Percentiles rank a stretch among this genome's conserved stretches.
These are phyloP conservation scores for Pongo abelii DNA, from an alignment of 2,113 vertebrate genomes.

Conservation along the genomic window DNA sequence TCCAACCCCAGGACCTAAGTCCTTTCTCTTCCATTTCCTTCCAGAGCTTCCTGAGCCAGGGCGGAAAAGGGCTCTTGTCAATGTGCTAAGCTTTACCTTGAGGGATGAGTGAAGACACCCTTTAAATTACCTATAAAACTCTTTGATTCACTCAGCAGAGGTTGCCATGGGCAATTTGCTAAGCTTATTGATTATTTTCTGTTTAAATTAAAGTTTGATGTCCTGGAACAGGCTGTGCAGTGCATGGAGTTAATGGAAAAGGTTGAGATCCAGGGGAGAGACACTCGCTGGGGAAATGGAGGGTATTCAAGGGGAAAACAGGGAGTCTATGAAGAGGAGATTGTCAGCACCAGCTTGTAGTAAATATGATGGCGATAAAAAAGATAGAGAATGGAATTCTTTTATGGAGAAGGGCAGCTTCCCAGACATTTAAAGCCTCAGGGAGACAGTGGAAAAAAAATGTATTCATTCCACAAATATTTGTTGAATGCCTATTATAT, in stretches of 20 bases:
- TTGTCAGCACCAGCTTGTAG: conserved; percentile 62
- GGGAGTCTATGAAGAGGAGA: conserved; percentile 77
- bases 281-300: conserved; percentile 80
- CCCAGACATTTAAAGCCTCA: conserved; percentile 49
- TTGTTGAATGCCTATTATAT: background rate
- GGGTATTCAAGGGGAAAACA: conserved; percentile 81
- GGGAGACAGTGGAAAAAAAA: conserved; percentile 32
- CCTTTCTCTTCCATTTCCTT: conserved; percentile 41
- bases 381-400: conserved; percentile 60
- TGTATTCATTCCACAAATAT: conserved; percentile 50
- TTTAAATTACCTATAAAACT: conserved; percentile 87
- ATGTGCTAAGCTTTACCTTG: conserved; percentile 70
- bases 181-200: conserved; percentile 89
- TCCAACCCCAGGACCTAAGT: background rate
- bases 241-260: conserved; percentile 79
- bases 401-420: conserved; percentile 58
- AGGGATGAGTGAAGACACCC: conserved; percentile 81
- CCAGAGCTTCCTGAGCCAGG: conserved; percentile 27
- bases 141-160: conserved; percentile 86
- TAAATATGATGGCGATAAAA: conserved; percentile 82
- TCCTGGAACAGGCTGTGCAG: conserved; percentile 86
- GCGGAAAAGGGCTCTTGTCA: conserved; percentile 66
- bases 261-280: conserved; percentile 82
- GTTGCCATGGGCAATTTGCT: conserved; percentile 87
- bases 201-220: conserved; percentile 90